phyloP scores from a whole-genome alignment of 2,888 invertebrate species.

The Nowickia ferox region DNA sequence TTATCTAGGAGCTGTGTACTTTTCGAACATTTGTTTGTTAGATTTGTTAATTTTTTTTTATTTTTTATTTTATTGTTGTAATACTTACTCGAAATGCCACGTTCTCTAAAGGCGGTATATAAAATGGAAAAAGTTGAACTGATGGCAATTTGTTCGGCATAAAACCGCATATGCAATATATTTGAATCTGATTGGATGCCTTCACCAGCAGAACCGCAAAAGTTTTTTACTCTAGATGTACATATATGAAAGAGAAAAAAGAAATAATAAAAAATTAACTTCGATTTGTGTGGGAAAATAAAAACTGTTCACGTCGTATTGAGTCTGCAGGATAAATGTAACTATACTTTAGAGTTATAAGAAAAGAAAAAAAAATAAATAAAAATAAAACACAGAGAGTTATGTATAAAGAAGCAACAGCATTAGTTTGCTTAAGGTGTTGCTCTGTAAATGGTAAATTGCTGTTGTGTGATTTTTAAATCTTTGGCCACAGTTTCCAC shows the following conservation, averaged over 20 bases:
- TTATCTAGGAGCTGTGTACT: slow-evolving; percentile 7
- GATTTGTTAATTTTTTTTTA: slow-evolving; percentile 4
- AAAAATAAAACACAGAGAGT: not conserved
- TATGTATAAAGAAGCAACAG: not conserved
- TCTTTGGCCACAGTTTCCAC: slow-evolving; percentile 29
- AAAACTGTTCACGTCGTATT: slow-evolving; percentile 9
- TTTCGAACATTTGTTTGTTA: slow-evolving; percentile 4
- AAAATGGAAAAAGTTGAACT: slow-evolving; percentile 88
- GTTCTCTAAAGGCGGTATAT: slow-evolving; percentile 89
- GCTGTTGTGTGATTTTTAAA: slow-evolving; percentile 42
- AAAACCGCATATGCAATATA: slow-evolving; percentile 90
- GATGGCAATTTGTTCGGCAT: slow-evolving; percentile 86
- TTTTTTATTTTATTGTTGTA: slow-evolving; percentile 11
- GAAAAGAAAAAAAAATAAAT: not conserved
- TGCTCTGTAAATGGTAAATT: slow-evolving; percentile 21
- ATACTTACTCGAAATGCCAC: slow-evolving; percentile 65
- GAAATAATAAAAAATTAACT: slow-evolving; percentile 49
- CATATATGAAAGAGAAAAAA: slow-evolving; percentile 34
- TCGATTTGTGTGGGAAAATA: slow-evolving; percentile 19
- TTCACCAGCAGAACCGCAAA: slow-evolving; percentile 94
- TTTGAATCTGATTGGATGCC: slow-evolving; percentile 87
- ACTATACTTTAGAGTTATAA: slow-evolving; percentile 41
- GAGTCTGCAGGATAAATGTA: slow-evolving; percentile 35
- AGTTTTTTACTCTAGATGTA: slow-evolving; percentile 86
- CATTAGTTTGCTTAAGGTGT: not conserved